Evolutionary conservation across 2,113 vertebrate species (phyloP), one percentile per base, ranked within the genome.

Genomic region (Parus major): DNA sequence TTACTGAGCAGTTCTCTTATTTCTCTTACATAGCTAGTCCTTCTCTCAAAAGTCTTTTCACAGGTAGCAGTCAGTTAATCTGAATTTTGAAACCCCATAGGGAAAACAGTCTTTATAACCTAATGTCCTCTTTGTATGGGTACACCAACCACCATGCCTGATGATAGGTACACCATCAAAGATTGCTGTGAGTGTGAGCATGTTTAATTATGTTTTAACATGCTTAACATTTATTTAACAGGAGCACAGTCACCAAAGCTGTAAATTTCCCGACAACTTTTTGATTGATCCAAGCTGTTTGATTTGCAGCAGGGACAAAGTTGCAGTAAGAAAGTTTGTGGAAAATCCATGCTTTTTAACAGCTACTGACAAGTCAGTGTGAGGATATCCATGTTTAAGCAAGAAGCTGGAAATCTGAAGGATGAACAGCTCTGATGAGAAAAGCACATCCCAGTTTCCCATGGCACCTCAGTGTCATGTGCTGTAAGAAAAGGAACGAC

Each of bases 321-420:
- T 14, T 90, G 55, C 60, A 63, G 55, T 36, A 44, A 27, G 28
- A 71, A 87, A 85, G 15, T 68, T 59, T 6, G 1, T 14, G 47
- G 82, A 69, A 80, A 87, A 79, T 14, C 5, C 12, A 0, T 22
- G 70, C 15, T 83, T 78, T 80, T 81, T 41, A 83, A 55, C 63
- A 92, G 44, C 60, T 64, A 23, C 59, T 66, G 47, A 66, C 7
- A 0, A 93, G 46, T 41, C 57, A 59, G 66, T 29, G 59, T 92
- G 64, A 94, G 46, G 71, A 73, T 20, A 93, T n/a, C 69, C 80
- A 36, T 46, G 59, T 81, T 82, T 61, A 59, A 89, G 84, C 65
- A 95, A 89, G 68, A 59, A 85, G 47, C 55, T 87, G 81, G 85
- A 57, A 85, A 92, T 63, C 70, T 90, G 75, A 66, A 88, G 39